Evolutionary conservation across 53 echinoderm and acorn worm genomes (phyloP).

Genomic region (Astropecten irregularis): DNA sequence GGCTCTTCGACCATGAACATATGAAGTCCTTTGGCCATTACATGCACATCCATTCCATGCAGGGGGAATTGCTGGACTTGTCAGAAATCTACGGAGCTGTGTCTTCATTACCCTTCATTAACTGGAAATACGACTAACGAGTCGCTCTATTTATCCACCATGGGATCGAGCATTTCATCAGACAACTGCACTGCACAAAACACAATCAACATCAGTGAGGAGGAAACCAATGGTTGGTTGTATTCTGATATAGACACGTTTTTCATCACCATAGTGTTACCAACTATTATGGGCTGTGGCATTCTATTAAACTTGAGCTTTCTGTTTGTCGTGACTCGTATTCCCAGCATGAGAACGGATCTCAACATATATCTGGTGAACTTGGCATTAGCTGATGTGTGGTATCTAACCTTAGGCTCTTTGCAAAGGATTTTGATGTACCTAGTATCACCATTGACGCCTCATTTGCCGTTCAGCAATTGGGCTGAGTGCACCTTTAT

Average conservation of each 20-base stretch:
- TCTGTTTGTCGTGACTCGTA: constrained; percentile 24
- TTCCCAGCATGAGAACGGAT: constrained; percentile 8
- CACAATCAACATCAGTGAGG: too few species aligned
- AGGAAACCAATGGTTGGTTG: too few species aligned
- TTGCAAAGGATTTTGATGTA: not conserved
- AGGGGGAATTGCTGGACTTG: too few species aligned
- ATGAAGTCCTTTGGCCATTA: too few species aligned
- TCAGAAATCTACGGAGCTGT: too few species aligned
- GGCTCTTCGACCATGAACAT: too few species aligned
- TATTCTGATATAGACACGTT: not conserved
- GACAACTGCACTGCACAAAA: too few species aligned
- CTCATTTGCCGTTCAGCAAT: not conserved
- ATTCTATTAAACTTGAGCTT: constrained; percentile 14
- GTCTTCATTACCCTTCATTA: too few species aligned
- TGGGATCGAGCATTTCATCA: too few species aligned
- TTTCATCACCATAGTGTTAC: constrained; percentile 34
- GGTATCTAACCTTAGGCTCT: not conserved
- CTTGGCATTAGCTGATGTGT: constrained; percentile 36
- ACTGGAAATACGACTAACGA: too few species aligned
- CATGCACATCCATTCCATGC: too few species aligned
- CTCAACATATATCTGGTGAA: constrained; percentile 29
- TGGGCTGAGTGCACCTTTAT: not conserved
- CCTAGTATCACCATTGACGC: not conserved
- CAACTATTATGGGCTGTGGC: constrained; percentile 31
- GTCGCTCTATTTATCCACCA: too few species aligned